Conservation (phyloP, 1,140 invertebrate species). For the Campoletis sonorensis region DNA sequence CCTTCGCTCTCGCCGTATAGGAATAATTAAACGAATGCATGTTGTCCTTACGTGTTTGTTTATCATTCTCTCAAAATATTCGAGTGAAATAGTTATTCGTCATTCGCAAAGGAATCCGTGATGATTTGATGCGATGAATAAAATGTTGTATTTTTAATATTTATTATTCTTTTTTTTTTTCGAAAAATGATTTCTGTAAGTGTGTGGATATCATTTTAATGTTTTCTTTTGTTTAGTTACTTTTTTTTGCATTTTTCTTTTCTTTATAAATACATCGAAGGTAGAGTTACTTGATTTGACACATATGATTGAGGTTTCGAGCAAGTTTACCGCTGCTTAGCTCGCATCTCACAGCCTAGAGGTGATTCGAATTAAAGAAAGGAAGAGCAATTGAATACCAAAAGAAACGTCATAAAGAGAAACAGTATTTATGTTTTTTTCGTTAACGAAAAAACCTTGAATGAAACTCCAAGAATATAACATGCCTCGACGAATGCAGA, state of each 20-base stretch:
- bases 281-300: slow-evolving; percentile 72
- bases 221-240: slow-evolving; percentile 36
- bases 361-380: slow-evolving; percentile 65
- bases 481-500: slow-evolving; percentile 53
- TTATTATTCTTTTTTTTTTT: slow-evolving; percentile 23
- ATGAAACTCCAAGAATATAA: slow-evolving; percentile 1
- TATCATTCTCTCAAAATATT: slow-evolving; percentile 18
- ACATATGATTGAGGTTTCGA: slow-evolving; percentile 75
- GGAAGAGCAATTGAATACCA: background rate
- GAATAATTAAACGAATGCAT: slow-evolving; percentile 17
- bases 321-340: slow-evolving; percentile 71
- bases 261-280: slow-evolving; percentile 65
- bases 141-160: background rate
- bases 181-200: slow-evolving; percentile 20
- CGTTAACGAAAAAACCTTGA: background rate
- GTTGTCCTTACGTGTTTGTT: background rate
- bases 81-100: slow-evolving; percentile 33
- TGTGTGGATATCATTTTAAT: slow-evolving; percentile 40
- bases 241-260: slow-evolving; percentile 42
- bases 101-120: background rate
- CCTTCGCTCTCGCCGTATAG: background rate
- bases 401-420: slow-evolving; percentile 13
- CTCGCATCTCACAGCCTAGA: slow-evolving; percentile 75
- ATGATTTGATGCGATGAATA: slow-evolving; percentile 42
- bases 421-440: slow-evolving; percentile 9